Evolutionary conservation across 2,113 vertebrate genomes (phyloP).

Genomic region (Limanda limanda): DNA sequence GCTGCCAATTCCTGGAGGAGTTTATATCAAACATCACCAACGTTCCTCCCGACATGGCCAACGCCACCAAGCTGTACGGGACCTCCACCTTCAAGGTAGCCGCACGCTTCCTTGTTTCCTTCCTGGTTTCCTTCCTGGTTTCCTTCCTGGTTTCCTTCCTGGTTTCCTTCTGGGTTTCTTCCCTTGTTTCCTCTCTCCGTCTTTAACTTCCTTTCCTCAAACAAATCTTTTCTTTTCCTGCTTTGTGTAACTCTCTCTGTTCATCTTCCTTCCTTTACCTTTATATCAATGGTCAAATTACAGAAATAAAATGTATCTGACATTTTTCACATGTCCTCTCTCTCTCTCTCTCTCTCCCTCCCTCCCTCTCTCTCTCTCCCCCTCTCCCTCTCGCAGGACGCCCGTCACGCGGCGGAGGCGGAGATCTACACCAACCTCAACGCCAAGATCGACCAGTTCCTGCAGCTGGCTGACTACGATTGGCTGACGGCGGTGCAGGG

Average conservation of each 20-base stretch:
- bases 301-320: too few species aligned
- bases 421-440: slow-evolving; percentile 98
- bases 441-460: slow-evolving; percentile 98
- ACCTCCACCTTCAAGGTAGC: slow-evolving; percentile 95
- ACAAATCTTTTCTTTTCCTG: not conserved
- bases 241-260: too few species aligned
- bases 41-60: slow-evolving; percentile 91
- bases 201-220: not conserved
- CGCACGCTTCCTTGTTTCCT: not conserved
- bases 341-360: too few species aligned
- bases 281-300: too few species aligned
- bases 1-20: slow-evolving; percentile 95
- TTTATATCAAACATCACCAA: slow-evolving; percentile 99
- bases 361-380: too few species aligned
- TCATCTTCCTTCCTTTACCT: too few species aligned
- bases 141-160: not conserved
- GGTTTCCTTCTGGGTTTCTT: not conserved
- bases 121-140: not conserved
- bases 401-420: slow-evolving; percentile 95
- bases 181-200: not conserved
- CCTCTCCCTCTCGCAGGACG: slow-evolving; percentile 82
- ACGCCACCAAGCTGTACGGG: slow-evolving; percentile 95
- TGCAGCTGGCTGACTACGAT: slow-evolving; percentile 96
- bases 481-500: slow-evolving; percentile 86
- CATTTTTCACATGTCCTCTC: too few species aligned